Percentiles rank a stretch among this genome's conserved stretches.
Conservation (phyloP, 1,140 invertebrate species). For the Musca domestica region DNA sequence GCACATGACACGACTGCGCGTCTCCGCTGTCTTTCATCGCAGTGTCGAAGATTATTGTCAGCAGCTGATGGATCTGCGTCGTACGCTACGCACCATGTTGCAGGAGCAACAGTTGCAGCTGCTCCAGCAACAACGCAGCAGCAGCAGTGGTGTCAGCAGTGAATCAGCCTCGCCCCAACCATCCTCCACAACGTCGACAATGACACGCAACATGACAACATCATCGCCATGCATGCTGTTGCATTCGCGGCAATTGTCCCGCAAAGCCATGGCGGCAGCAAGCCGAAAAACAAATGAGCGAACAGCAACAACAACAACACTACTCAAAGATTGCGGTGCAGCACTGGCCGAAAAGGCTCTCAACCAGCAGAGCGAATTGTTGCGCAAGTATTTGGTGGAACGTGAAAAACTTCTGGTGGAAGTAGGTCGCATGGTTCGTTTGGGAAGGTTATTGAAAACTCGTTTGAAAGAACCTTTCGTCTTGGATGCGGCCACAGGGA, state of each 20-base stretch:
- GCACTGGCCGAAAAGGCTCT: slow-evolving; percentile 9
- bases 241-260: neutral
- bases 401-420: slow-evolving; percentile 70
- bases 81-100: slow-evolving; percentile 56
- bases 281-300: neutral
- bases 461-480: slow-evolving; percentile 65
- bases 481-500: slow-evolving; percentile 46
- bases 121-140: slow-evolving; percentile 36
- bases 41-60: slow-evolving; percentile 70
- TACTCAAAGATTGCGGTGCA: slow-evolving; percentile 29
- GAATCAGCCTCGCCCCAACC: slow-evolving; percentile 26
- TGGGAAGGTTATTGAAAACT: slow-evolving; percentile 68
- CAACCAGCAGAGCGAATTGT: slow-evolving; percentile 29
- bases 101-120: slow-evolving; percentile 33
- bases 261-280: neutral
- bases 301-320: neutral
- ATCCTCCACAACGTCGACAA: slow-evolving; percentile 5
- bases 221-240: neutral
- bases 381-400: slow-evolving; percentile 60
- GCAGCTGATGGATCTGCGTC: slow-evolving; percentile 60
- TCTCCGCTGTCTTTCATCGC: slow-evolving; percentile 74
- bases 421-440: slow-evolving; percentile 70
- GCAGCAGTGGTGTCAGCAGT: slow-evolving; percentile 49
- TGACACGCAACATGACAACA: neutral
- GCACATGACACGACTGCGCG: slow-evolving; percentile 72